Conservation (phyloP, 2,888 invertebrate genomes). For the Branchellion lobata region DNA sequence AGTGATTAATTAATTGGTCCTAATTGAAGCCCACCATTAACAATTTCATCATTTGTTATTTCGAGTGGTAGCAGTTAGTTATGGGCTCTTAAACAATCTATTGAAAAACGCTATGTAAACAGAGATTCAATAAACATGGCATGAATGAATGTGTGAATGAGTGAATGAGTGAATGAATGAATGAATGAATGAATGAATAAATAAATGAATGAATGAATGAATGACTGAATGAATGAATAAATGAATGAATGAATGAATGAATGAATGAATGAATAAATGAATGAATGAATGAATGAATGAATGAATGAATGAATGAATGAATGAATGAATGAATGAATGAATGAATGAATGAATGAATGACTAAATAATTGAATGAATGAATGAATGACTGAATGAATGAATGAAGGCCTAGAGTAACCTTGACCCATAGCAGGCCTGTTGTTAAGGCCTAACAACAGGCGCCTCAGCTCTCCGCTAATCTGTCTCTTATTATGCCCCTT, state of each 20-base stretch:
- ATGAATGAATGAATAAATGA: conserved; percentile 6
- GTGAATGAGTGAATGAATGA: conserved; percentile 9
- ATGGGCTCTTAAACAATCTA: too few relatives aligned
- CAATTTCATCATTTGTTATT: too few relatives aligned
- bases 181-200: conserved; percentile 6
- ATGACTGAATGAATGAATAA: conserved; percentile 6
- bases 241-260: conserved; percentile 11
- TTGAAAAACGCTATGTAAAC: too few relatives aligned
- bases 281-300: conserved; percentile 11
- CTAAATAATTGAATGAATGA: conserved; percentile 2
- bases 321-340: conserved; percentile 11
- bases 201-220: conserved; percentile 6
- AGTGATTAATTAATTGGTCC: too few relatives aligned
- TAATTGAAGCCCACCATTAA: too few relatives aligned
- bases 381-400: conserved; percentile 15
- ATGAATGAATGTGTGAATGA: not conserved
- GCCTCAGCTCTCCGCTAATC: too few relatives aligned
- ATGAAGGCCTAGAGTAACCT: not conserved
- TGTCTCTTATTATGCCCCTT: too few relatives aligned
- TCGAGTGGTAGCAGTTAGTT: too few relatives aligned
- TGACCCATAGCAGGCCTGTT: conserved; percentile 21
- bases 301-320: not conserved
- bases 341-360: conserved; percentile 11
- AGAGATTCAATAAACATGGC: too few relatives aligned
- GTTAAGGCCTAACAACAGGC: too few relatives aligned